Conservation (phyloP, 2,888 invertebrate species). For the Pollenia amentaria region DNA sequence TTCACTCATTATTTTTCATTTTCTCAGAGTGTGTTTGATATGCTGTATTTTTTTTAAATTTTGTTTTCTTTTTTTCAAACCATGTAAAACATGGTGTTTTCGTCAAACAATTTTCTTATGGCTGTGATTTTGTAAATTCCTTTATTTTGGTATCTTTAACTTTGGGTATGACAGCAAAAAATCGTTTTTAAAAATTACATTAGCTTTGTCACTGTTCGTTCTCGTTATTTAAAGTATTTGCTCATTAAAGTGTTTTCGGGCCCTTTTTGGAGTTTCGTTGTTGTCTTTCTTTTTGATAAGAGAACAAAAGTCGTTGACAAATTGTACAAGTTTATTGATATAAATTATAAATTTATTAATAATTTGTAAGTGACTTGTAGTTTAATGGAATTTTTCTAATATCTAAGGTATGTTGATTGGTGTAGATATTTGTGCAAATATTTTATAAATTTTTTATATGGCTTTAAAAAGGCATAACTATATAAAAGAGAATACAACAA, state of each 20-base stretch:
- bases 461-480: too few species aligned
- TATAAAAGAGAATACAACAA: too few species aligned
- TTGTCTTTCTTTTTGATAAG: slow-evolving; percentile 9
- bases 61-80: neutral
- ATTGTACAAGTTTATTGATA: slow-evolving; percentile 55
- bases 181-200: slow-evolving; percentile 51
- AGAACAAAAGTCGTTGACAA: slow-evolving; percentile 49
- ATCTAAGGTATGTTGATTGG: neutral
- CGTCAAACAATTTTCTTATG: slow-evolving; percentile 39
- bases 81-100: slow-evolving; percentile 66
- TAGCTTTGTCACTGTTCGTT: slow-evolving; percentile 42
- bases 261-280: slow-evolving; percentile 15
- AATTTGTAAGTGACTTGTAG: slow-evolving; percentile 60
- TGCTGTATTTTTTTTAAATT: neutral
- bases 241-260: slow-evolving; percentile 24
- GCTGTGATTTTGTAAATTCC: slow-evolving; percentile 50
- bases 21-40: neutral
- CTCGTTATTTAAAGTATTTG: slow-evolving; percentile 37
- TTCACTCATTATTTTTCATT: slow-evolving; percentile 41
- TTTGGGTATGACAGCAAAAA: slow-evolving; percentile 33
- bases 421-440: neutral
- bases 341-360: slow-evolving; percentile 62
- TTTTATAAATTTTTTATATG: neutral
- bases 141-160: neutral
- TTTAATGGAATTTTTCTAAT: slow-evolving; percentile 29